These are phyloP conservation scores for Cosmia pyralina DNA, from an alignment of 2,888 invertebrate species.

Conservation along the genomic window DNA sequence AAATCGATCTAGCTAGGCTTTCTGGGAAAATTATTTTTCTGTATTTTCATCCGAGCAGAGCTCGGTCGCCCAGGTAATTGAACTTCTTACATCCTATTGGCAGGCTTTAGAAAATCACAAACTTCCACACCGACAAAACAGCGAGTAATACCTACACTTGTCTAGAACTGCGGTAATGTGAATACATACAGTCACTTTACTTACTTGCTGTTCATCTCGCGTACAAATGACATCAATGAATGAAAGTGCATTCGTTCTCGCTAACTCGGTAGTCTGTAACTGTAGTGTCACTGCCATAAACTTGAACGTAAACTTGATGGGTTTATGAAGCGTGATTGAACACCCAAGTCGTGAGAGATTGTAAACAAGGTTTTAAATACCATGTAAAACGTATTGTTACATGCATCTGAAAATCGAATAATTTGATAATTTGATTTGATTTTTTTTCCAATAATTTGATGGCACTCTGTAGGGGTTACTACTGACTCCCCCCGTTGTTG, in stretches of 20 bases:
- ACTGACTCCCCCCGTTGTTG: too few relatives aligned
- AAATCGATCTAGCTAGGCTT: too few relatives aligned
- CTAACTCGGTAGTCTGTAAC: constrained; percentile 39
- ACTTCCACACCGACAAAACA: neutral
- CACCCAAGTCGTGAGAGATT: constrained; percentile 21
- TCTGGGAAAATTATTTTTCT: too few relatives aligned
- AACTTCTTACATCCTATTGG: neutral
- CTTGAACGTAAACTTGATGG: constrained; percentile 42
- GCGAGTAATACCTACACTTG: constrained; percentile 9
- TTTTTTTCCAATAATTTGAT: constrained; percentile 6
- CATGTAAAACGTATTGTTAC: neutral
- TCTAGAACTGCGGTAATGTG: constrained; percentile 28
- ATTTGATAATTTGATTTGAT: too few relatives aligned
- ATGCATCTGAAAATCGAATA: neutral
- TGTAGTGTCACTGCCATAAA: constrained; percentile 44
- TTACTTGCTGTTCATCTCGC: constrained; percentile 43
- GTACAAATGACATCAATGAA: constrained; percentile 66
- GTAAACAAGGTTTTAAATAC: constrained; percentile 12
- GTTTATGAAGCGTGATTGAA: constrained; percentile 32
- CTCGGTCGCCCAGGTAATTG: neutral
- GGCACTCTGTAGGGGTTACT: too few relatives aligned
- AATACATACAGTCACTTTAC: constrained; percentile 42
- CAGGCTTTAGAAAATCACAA: constrained; percentile 7
- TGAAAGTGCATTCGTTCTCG: constrained; percentile 64
- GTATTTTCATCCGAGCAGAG: too few relatives aligned